phyloP scores from a whole-genome alignment of 2,797 vertebrate genomes.

The Thunnus albacares region DNA sequence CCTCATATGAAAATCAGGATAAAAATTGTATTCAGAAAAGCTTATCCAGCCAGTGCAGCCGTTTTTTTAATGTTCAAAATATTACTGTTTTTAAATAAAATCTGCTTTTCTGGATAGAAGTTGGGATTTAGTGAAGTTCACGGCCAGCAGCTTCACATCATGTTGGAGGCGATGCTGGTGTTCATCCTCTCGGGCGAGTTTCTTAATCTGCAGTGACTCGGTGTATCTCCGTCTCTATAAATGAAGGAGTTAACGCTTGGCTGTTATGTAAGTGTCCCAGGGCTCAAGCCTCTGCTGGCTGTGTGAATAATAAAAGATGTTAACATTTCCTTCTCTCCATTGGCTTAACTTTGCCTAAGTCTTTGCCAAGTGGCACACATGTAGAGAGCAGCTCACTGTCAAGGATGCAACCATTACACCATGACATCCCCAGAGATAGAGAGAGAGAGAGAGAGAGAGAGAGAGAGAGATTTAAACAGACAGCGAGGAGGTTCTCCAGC shows the following conservation, averaged over 20 bases:
- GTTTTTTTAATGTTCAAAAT: conserved; percentile 13
- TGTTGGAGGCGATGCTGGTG: conserved; percentile 26
- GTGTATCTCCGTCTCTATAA: conserved; percentile 32
- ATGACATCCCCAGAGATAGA: not conserved
- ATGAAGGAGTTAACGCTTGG: conserved; percentile 39
- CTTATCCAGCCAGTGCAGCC: conserved; percentile 30
- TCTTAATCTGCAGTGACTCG: conserved; percentile 44
- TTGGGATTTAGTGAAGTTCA: conserved; percentile 21
- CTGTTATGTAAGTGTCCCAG: conserved; percentile 40
- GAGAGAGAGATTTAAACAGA: too few species aligned
- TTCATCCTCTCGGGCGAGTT: conserved; percentile 12
- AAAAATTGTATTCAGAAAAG: conserved; percentile 60
- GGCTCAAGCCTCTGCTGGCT: conserved; percentile 3
- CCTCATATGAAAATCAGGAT: conserved; percentile 68
- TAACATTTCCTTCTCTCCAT: conserved; percentile 18
- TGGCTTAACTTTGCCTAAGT: conserved; percentile 25
- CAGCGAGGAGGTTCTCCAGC: too few species aligned
- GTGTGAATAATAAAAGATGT: conserved; percentile 39
- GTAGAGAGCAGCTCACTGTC: not conserved
- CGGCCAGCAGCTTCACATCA: conserved; percentile 27
- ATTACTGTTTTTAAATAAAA: conserved; percentile 26
- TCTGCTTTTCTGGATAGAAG: conserved; percentile 8
- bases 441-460: too few species aligned
- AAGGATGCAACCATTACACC: conserved; percentile 12
- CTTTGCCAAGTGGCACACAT: conserved; percentile 1